Percentiles rank a stretch among this genome's conserved stretches.
Evolutionary conservation across 1,140 invertebrate genomes (phyloP).

Genomic region (Drosophila malerkotliana): DNA sequence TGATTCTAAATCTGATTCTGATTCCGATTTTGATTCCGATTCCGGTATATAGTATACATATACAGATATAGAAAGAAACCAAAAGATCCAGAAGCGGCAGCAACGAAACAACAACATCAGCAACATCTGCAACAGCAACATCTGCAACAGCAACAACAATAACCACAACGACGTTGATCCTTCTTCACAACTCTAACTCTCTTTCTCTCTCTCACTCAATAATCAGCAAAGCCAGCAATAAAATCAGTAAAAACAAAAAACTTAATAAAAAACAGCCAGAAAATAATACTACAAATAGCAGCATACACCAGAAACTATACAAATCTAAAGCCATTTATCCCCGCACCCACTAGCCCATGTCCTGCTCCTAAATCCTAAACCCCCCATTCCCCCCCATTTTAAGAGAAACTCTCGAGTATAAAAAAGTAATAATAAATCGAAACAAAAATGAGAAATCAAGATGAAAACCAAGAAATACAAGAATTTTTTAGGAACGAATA

Average conservation of each 20-base stretch:
- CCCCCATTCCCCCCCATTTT: conserved; percentile 6
- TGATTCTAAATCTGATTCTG: conserved; percentile 42
- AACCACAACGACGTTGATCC: conserved; percentile 29
- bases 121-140: conserved; percentile 6
- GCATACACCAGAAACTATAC: conserved; percentile 36
- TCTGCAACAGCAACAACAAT: conserved; percentile 20
- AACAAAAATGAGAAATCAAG: conserved; percentile 16
- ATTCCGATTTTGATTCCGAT: conserved; percentile 33
- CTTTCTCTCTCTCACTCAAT: conserved; percentile 49
- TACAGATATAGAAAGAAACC: conserved; percentile 9
- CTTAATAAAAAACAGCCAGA: conserved; percentile 19
- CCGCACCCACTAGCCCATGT: conserved; percentile 2
- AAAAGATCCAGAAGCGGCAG: conserved; percentile 34
- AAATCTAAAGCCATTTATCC: conserved; percentile 12
- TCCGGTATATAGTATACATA: conserved; percentile 12
- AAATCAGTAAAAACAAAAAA: not conserved
- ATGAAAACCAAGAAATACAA: conserved; percentile 58
- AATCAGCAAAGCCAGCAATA: conserved; percentile 19
- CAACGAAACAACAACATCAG: conserved; percentile 13
- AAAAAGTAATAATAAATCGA: conserved; percentile 12
- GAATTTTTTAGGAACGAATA: conserved; percentile 82
- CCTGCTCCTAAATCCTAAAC: not conserved
- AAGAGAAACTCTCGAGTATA: conserved; percentile 2
- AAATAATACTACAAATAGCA: conserved; percentile 41
- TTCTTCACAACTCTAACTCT: conserved; percentile 39